These are phyloP conservation scores for Crocuta crocuta DNA, from an alignment of 2,113 vertebrate genomes.

Conservation along the genomic window DNA sequence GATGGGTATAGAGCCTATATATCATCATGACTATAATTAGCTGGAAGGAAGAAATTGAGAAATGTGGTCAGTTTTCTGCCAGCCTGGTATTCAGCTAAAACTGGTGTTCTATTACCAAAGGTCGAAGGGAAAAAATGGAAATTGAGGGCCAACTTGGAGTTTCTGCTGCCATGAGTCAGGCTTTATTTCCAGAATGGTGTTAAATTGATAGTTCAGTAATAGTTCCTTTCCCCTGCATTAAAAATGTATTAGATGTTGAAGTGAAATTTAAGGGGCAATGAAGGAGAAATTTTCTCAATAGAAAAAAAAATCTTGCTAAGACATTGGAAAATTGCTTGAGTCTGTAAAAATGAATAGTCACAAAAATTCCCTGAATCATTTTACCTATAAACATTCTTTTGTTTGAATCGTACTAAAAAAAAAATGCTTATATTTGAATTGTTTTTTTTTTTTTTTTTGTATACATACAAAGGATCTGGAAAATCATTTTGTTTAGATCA, in stretches of 20 bases:
- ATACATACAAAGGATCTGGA: neutral
- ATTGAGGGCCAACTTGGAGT: neutral
- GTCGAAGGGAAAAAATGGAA: neutral
- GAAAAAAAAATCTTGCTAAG: neutral
- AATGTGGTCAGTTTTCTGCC: neutral
- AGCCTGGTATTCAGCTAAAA: neutral
- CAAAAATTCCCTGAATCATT: neutral
- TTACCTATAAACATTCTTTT: neutral
- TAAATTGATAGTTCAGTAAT: neutral
- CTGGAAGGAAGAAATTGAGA: neutral
- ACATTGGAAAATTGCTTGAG: neutral
- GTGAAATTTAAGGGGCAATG: neutral
- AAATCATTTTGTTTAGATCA: neutral
- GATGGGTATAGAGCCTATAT: neutral
- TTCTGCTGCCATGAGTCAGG: neutral
- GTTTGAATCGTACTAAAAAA: neutral
- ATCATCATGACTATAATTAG: neutral
- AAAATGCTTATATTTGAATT: neutral
- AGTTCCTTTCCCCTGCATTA: neutral
- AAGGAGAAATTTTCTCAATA: neutral
- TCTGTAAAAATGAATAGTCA: neutral
- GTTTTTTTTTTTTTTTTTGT: neutral
- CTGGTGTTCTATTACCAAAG: neutral
- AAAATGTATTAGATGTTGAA: neutral
- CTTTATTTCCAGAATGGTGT: neutral